Percentiles rank a stretch among this genome's conserved stretches.
Evolutionary conservation across 2,113 vertebrate species (phyloP).

Genomic region (Corythornis cristatus): DNA sequence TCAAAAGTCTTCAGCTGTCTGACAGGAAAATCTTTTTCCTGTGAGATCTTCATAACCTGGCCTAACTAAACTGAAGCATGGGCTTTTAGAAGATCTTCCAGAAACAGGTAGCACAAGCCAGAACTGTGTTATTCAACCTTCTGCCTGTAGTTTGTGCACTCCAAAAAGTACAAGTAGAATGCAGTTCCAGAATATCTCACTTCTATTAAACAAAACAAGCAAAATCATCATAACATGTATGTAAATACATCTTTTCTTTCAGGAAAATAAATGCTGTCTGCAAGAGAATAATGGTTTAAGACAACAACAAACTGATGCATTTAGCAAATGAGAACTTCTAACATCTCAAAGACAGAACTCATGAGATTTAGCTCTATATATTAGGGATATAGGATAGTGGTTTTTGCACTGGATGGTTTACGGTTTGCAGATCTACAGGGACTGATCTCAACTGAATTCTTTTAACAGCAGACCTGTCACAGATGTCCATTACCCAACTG

Average conservation of each 20-base stretch:
- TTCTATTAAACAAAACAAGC: not conserved
- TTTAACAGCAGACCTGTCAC: conserved; percentile 81
- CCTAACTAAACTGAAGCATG: not conserved
- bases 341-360: conserved; percentile 45
- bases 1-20: not conserved
- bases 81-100: not conserved
- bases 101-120: accelerated
- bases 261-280: not conserved
- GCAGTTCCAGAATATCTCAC: not conserved
- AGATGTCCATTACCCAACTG: conserved; percentile 93
- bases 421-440: conserved; percentile 81
- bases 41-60: not conserved
- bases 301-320: conserved; percentile 45
- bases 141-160: not conserved
- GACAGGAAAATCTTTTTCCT: not conserved
- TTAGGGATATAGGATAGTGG: conserved; percentile 52
- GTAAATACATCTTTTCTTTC: not conserved
- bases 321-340: conserved; percentile 11
- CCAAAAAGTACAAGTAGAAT: not conserved
- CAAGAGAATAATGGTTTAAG: not conserved
- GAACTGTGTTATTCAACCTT: not conserved
- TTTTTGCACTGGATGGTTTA: conserved; percentile 57
- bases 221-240: accelerated
- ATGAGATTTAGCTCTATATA: conserved; percentile 57
- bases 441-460: conserved; percentile 82